phyloP scores from a whole-genome alignment of 2,797 vertebrate species.

The Chaetodon trifasciatus region DNA sequence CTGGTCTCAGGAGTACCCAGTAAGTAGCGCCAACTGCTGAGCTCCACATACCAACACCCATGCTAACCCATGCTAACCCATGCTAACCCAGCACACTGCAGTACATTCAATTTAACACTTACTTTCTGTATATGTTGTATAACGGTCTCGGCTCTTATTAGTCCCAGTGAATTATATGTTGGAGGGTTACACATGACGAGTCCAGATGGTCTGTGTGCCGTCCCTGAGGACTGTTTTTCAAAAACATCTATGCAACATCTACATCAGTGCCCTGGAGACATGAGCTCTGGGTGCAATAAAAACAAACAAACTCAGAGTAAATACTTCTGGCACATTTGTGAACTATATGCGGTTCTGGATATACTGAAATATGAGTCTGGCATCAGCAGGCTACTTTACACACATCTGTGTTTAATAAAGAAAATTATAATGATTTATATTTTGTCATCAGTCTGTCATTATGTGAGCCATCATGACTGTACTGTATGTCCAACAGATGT shows the following conservation, averaged over 20 bases:
- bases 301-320: conserved; percentile 40
- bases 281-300: conserved; percentile 34
- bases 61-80: not conserved
- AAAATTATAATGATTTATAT: no score
- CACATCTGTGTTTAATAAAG: no score
- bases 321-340: conserved; percentile 33
- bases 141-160: not conserved
- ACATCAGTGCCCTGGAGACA: conserved; percentile 58
- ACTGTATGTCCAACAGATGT: no score
- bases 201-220: conserved; percentile 68
- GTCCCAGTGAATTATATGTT: conserved; percentile 9
- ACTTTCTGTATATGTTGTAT: not conserved
- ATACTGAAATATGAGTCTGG: not conserved
- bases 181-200: conserved; percentile 32
- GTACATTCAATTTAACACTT: not conserved
- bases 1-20: conserved; percentile 99
- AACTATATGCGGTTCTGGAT: conserved; percentile 15
- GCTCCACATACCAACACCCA: not conserved
- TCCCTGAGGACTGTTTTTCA: conserved; percentile 67
- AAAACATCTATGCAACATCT: conserved; percentile 60
- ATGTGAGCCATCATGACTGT: no score
- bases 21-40: conserved; percentile 82
- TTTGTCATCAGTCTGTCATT: no score
- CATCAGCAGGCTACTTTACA: not conserved
- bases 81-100: not conserved